Conservation (phyloP, 2,797 vertebrate genomes). For the Lutjanus argentimaculatus region DNA sequence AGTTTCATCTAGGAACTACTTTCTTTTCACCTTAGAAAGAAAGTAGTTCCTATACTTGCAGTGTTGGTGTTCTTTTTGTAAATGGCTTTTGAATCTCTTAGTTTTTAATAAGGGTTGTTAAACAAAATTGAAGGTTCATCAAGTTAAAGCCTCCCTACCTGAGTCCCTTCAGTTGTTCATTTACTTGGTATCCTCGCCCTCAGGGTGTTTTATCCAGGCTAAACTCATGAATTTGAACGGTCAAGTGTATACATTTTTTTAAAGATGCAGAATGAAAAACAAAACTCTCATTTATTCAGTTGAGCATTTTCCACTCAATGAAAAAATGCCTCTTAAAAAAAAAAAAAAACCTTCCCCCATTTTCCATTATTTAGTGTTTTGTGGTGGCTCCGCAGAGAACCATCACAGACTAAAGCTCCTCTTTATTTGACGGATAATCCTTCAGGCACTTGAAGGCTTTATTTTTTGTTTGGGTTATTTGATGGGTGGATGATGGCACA, state of each 20-base stretch:
- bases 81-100: background rate
- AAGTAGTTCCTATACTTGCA: background rate
- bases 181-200: background rate
- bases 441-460: background rate
- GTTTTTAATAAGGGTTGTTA: too few relatives aligned
- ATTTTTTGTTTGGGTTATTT: constrained; percentile 5
- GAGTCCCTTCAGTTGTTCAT: background rate
- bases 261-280: background rate
- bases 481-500: background rate
- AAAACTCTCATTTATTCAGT: constrained; percentile 13
- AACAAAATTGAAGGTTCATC: background rate
- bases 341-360: background rate
- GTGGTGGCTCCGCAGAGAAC: background rate
- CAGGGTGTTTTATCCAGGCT: constrained; percentile 5
- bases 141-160: background rate
- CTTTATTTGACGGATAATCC: constrained; percentile 16
- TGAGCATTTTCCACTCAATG: background rate
- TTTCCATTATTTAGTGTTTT: background rate
- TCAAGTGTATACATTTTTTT: background rate
- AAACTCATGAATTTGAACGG: constrained; percentile 16
- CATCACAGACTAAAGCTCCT: background rate
- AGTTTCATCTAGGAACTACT: too few relatives aligned
- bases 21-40: too few relatives aligned
- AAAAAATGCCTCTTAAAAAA: background rate
- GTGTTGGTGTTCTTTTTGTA: background rate